These are phyloP conservation scores for Spialia ferax DNA, from an alignment of 2,888 invertebrate species.

Conservation along the genomic window DNA sequence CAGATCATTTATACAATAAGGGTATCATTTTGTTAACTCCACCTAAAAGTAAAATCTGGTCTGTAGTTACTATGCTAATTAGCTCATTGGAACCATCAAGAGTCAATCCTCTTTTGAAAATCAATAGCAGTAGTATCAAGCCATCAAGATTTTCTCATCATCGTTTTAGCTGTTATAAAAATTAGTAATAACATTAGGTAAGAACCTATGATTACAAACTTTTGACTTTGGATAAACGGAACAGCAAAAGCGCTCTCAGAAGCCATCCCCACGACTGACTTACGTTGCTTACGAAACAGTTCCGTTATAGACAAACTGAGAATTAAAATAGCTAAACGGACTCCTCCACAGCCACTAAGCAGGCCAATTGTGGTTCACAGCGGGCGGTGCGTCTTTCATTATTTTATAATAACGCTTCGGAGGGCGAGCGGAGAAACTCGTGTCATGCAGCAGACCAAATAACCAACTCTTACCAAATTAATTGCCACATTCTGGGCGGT, in stretches of 20 bases:
- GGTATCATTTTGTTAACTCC: too few relatives aligned
- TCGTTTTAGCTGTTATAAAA: too few relatives aligned
- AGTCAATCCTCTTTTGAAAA: neutral
- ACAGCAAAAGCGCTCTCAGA: constrained; percentile 24
- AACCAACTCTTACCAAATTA: constrained; percentile 79
- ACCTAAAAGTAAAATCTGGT: too few relatives aligned
- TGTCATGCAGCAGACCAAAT: constrained; percentile 80
- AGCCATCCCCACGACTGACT: constrained; percentile 47
- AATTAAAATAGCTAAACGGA: constrained; percentile 86
- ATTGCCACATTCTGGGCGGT: constrained; percentile 81
- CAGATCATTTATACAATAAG: too few relatives aligned
- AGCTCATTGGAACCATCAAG: too few relatives aligned
- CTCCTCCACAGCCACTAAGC: constrained; percentile 76
- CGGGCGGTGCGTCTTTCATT: constrained; percentile 84
- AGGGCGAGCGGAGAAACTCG: constrained; percentile 71
- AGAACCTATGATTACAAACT: too few relatives aligned
- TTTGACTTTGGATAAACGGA: constrained; percentile 3
- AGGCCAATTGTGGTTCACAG: constrained; percentile 84
- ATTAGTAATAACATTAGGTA: too few relatives aligned
- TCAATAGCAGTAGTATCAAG: too few relatives aligned
- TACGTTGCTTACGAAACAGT: constrained; percentile 70
- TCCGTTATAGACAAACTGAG: constrained; percentile 85
- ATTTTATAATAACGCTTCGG: constrained; percentile 84
- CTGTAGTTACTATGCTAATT: too few relatives aligned
- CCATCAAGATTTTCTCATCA: neutral